phyloP scores from a whole-genome alignment of 1,140 invertebrate genomes.

The Drosophila guanche region DNA sequence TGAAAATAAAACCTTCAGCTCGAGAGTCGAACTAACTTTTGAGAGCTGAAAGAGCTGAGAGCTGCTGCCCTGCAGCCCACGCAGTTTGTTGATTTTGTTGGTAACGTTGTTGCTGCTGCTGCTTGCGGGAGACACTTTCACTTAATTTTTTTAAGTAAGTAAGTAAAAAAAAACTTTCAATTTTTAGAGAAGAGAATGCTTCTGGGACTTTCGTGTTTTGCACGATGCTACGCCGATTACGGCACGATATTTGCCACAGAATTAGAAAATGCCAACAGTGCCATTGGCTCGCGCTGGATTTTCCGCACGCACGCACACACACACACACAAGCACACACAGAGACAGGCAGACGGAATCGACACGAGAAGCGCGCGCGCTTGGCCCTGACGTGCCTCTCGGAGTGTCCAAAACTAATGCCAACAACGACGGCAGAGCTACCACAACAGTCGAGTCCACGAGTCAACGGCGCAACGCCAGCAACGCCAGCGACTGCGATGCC shows the following conservation, averaged over 20 bases:
- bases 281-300: constrained; percentile 31
- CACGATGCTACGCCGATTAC: constrained; percentile 62
- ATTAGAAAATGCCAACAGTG: constrained; percentile 57
- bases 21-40: constrained; percentile 68
- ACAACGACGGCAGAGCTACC: no score
- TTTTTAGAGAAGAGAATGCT: constrained; percentile 8
- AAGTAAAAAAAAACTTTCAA: constrained; percentile 17
- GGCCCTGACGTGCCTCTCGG: constrained; percentile 80
- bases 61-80: constrained; percentile 25
- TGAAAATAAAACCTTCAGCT: constrained; percentile 36
- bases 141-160: constrained; percentile 17
- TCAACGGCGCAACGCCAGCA: no score
- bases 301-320: constrained; percentile 34
- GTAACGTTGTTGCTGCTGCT: constrained; percentile 17
- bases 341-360: constrained; percentile 61
- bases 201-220: constrained; percentile 31
- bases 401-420: constrained; percentile 79
- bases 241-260: constrained; percentile 63
- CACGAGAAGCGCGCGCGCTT: constrained; percentile 75
- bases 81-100: constrained; percentile 44
- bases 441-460: not conserved
- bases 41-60: constrained; percentile 53
- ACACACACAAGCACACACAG: constrained; percentile 21
- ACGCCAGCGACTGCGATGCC: constrained; percentile 9
- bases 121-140: constrained; percentile 38